These are phyloP conservation scores for Embiotoca jacksoni DNA, from an alignment of 2,113 vertebrate species.

Conservation along the genomic window DNA sequence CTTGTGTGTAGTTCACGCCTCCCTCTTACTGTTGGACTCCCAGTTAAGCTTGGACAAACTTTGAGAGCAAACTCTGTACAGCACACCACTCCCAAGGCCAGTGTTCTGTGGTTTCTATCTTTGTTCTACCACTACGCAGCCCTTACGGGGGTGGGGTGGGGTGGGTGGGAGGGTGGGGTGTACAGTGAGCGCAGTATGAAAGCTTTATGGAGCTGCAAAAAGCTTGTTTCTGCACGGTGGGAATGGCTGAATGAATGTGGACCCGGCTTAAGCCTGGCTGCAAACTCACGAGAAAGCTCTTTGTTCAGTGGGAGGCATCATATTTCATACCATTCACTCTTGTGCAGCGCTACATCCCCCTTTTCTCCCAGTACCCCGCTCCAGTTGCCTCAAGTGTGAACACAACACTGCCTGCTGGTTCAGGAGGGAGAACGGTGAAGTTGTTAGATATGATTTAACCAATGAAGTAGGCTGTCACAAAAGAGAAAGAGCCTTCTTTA, in stretches of 20 bases:
- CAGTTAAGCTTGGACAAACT: neutral
- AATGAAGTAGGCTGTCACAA: neutral
- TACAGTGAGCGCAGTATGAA: conserved; percentile 32
- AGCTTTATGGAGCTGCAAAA: conserved; percentile 43
- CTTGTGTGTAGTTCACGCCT: neutral
- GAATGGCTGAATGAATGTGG: conserved; percentile 22
- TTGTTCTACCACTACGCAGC: conserved; percentile 2
- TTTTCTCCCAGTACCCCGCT: neutral
- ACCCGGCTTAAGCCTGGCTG: neutral
- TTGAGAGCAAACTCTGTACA: neutral
- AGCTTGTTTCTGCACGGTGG: conserved; percentile 19
- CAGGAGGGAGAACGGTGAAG: conserved; percentile 10
- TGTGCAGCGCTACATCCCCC: conserved; percentile 1
- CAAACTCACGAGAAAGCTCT: conserved; percentile 4
- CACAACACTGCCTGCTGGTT: conserved; percentile 61
- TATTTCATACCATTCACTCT: conserved; percentile 40
- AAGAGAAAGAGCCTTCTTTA: conserved; percentile 6
- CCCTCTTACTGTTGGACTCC: neutral
- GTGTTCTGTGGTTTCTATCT: conserved; percentile 19
- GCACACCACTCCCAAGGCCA: neutral
- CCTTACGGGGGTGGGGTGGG: neutral
- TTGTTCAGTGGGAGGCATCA: conserved; percentile 37
- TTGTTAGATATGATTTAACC: neutral
- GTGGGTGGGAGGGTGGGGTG: neutral
- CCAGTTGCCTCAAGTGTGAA: conserved; percentile 4